These are phyloP conservation scores for Ophiothrix spiculata DNA, from an alignment of 35 echinoderm and acorn worm genomes.

Conservation along the genomic window DNA sequence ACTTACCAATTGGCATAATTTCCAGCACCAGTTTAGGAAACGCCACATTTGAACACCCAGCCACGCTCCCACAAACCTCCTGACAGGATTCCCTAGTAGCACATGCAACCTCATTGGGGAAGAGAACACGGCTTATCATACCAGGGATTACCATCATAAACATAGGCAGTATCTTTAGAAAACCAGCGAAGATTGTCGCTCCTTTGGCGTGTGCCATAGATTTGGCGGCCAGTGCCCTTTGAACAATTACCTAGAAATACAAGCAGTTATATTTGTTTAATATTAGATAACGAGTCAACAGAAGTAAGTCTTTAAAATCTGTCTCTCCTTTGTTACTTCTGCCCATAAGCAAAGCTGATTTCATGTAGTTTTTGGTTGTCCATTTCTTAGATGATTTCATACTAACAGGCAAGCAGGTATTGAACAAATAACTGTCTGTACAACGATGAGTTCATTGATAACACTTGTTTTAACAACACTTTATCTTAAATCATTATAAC, in stretches of 20 bases:
- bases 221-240: conserved; percentile 72
- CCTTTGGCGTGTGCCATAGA: conserved; percentile 70
- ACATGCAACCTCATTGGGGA: conserved; percentile 77
- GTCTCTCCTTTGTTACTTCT: too few species aligned
- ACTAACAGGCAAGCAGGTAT: too few species aligned
- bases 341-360: too few species aligned
- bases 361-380: too few species aligned
- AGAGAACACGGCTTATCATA: conserved; percentile 65
- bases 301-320: too few species aligned
- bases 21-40: conserved; percentile 71
- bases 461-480: too few species aligned
- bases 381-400: too few species aligned
- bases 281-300: too few species aligned
- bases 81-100: conserved; percentile 49
- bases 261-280: too few species aligned
- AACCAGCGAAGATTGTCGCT: conserved; percentile 65
- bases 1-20: conserved; percentile 70
- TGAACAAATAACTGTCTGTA: too few species aligned
- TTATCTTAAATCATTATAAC: too few species aligned
- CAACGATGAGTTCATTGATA: too few species aligned
- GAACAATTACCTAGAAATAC: conserved; percentile 69
- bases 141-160: conserved; percentile 81
- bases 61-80: conserved; percentile 42
- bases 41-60: conserved; percentile 70
- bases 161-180: conserved; percentile 73